Percentiles rank a stretch among this genome's conserved stretches.
These are phyloP conservation scores for Magallana nippona DNA, from an alignment of 2,888 invertebrate species.

Conservation along the genomic window DNA sequence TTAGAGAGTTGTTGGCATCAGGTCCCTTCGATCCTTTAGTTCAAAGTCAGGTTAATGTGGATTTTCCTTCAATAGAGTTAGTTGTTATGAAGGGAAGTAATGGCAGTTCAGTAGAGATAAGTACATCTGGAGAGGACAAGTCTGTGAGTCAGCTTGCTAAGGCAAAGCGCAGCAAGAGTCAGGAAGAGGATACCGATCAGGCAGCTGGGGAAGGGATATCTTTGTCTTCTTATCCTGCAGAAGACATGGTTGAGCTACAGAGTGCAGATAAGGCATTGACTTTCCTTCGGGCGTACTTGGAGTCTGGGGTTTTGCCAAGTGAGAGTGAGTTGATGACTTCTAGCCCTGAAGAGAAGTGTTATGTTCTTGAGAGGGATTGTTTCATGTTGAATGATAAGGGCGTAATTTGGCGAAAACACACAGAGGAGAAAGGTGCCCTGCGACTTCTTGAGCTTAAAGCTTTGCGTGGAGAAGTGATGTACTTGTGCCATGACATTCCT, in stretches of 20 bases:
- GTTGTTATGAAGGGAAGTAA: no score
- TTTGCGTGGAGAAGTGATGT: not conserved
- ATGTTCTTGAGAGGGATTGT: not conserved
- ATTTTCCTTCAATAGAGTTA: no score
- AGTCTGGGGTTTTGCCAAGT: not conserved
- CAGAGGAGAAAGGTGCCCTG: no score
- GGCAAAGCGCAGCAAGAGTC: no score
- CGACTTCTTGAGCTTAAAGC: not conserved
- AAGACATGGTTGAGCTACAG: not conserved
- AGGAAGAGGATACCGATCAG: no score
- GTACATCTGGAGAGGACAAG: no score
- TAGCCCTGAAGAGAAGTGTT: not conserved
- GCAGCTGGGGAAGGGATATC: no score
- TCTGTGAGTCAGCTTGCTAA: no score
- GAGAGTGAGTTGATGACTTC: not conserved
- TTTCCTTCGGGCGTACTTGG: not conserved
- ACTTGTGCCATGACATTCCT: not conserved
- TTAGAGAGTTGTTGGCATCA: not conserved
- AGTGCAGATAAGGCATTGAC: not conserved
- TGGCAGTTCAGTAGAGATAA: no score
- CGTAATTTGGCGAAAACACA: not conserved
- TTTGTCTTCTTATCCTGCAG: no score
- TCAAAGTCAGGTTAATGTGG: no score
- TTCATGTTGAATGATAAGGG: not conserved
- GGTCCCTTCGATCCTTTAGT: no score